A percentile compares a stretch with the other conserved stretches of the same genome.
phyloP scores from a whole-genome alignment of 1,140 invertebrate species.

The Sminthurides bifidus region DNA sequence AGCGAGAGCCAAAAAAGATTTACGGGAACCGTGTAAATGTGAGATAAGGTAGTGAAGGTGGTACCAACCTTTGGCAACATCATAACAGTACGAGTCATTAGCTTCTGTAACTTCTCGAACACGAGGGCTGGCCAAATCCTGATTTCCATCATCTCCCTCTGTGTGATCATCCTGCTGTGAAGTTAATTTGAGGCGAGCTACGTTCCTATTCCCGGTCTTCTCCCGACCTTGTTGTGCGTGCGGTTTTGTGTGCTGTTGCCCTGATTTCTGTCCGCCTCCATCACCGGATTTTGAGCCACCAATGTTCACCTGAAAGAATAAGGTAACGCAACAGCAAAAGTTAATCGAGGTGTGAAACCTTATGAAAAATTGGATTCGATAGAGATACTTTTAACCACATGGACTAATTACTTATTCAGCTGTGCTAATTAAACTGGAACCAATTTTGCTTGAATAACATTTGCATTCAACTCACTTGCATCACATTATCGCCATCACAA shows the following conservation, averaged over 20 bases:
- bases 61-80: constrained; percentile 20
- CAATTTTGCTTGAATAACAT: no score
- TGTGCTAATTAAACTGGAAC: no score
- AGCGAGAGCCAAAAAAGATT: no score
- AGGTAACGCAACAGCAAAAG: no score
- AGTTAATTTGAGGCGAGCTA: constrained; percentile 40
- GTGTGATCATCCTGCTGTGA: constrained; percentile 42
- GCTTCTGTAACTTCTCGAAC: constrained; percentile 33
- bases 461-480: constrained; percentile 16
- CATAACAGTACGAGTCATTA: constrained; percentile 31
- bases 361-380: no score
- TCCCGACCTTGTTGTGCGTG: constrained; percentile 25
- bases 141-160: constrained; percentile 30
- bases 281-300: constrained; percentile 38
- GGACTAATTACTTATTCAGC: no score
- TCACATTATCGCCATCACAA: constrained; percentile 21
- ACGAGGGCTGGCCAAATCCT: constrained; percentile 33
- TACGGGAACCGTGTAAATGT: no score
- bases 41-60: neutral
- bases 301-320: constrained; percentile 33
- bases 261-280: neutral
- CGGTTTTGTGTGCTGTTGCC: constrained; percentile 10
- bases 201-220: constrained; percentile 8
- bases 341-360: no score
- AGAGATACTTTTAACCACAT: no score